These are phyloP conservation scores for Cantharis lateralis DNA, from an alignment of 2,888 invertebrate species.

Conservation along the genomic window DNA sequence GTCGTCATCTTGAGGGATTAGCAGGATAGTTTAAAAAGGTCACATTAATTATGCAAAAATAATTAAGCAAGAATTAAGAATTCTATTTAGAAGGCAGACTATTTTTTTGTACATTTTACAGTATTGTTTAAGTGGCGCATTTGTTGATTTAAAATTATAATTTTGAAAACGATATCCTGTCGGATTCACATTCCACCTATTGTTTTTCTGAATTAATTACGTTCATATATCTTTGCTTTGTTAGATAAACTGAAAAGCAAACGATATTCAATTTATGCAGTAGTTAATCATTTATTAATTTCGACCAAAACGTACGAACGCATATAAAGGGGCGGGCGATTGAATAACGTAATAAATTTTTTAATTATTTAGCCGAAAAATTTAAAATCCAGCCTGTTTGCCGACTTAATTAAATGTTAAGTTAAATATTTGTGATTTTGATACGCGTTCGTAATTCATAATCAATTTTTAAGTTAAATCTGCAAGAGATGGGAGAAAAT, in stretches of 20 bases:
- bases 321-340: background rate
- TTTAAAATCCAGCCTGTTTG: background rate
- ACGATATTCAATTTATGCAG: background rate
- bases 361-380: background rate
- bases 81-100: background rate
- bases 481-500: conserved; percentile 9
- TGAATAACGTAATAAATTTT: background rate
- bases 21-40: background rate
- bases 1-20: too few relatives aligned
- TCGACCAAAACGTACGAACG: background rate
- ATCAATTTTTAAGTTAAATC: conserved; percentile 4
- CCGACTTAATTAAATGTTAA: background rate
- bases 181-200: conserved; percentile 30
- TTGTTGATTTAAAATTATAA: conserved; percentile 34
- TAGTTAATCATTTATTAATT: conserved; percentile 1
- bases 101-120: background rate
- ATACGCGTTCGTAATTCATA: background rate
- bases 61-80: background rate
- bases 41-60: background rate
- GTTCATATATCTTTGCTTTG: conserved; percentile 27
- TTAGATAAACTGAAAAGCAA: background rate
- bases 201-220: conserved; percentile 35
- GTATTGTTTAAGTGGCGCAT: background rate
- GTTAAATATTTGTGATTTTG: background rate
- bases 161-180: conserved; percentile 25